A percentile compares a stretch with the other conserved stretches of the same genome.
phyloP scores from a whole-genome alignment of 2,113 vertebrate species.

The Podilymbus podiceps region DNA sequence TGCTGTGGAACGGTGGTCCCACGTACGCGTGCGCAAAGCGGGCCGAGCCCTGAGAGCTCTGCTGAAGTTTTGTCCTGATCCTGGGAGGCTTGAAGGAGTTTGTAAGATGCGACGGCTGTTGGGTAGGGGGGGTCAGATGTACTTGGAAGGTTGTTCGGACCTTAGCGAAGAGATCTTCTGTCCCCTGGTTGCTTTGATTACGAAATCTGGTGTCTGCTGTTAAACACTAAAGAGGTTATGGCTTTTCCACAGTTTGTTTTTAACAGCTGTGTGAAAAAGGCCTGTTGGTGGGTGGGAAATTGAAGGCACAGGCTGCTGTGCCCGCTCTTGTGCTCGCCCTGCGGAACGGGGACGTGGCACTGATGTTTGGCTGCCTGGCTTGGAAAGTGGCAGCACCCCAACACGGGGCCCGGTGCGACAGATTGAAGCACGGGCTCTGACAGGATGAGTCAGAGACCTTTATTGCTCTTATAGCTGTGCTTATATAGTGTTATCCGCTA shows the following conservation, averaged over 20 bases:
- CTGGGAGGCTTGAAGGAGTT: not conserved
- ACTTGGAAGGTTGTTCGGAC: not conserved
- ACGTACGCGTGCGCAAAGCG: accelerated
- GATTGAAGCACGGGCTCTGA: no score
- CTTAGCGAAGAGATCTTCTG: not conserved
- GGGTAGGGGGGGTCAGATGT: not conserved
- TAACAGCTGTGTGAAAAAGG: not conserved
- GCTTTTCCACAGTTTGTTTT: not conserved
- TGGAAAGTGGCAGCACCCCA: no score
- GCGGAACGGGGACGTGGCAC: no score
- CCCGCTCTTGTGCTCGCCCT: not conserved
- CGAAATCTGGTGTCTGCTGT: not conserved
- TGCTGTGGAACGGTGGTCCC: not conserved
- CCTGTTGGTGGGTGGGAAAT: no score
- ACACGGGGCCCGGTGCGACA: no score
- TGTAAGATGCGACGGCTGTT: no score
- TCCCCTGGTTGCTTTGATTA: not conserved
- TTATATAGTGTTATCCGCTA: no score
- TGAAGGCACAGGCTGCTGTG: not conserved
- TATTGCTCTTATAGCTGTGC: no score
- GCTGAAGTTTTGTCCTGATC: not conserved
- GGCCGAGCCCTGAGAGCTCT: not conserved
- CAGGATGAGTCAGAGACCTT: no score
- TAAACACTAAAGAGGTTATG: not conserved
- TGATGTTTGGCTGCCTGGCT: no score